Base-by-base conservation (phyloP, 1,140 invertebrate species). In the Bathynomus jamesi region DNA sequence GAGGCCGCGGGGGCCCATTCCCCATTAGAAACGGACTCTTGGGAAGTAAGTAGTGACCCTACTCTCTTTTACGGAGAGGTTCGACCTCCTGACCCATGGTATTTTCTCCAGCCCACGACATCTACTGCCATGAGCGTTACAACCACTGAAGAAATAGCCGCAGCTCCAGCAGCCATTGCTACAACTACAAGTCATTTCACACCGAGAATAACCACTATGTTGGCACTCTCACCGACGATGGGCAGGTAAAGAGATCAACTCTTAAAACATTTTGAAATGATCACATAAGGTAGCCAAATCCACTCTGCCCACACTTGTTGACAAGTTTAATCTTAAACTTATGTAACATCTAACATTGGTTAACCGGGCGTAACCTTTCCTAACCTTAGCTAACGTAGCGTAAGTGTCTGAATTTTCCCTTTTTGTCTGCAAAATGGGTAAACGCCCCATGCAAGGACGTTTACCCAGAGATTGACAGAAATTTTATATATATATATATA, bases 1-100 rank as follows among this genome's bases (percentile, higher is more conserved):
- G 94, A 98, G 82, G 84, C 90, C 60, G 90, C 91, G 0, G 92
- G 92, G 17, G 92, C 93, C 89, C 90, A 93, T 78, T 91, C 92
- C 81, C 91, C 91, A 24, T 89, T 90, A 70, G 67, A 71, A 40
- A 88, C 90, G 8, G 72, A 76, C 60, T 76, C 75, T 0, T 76
- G 75, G 75, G 71, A 73, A 62, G 24, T 73, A 27, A 76, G 75
- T 71, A 71, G 61, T 29, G 71, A 76, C 69, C 65, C 75, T 30
- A 40, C 70, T 27, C 69, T 73, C 29, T 76, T 76, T 68, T 76
- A 76, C 69, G 75, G 75, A 32, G 71, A 70, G 4, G 71, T 76
- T 3, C 67, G 70, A 62, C 75, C 75, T 4, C 71, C 72, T 8
- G 75, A 76, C 29, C 75, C 75, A 4, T 76, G 71, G 71, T 60